Evolutionary conservation across 2,888 invertebrate species (phyloP), one percentile per base, ranked within the genome.

Genomic region (Drosophila anomelani): DNA sequence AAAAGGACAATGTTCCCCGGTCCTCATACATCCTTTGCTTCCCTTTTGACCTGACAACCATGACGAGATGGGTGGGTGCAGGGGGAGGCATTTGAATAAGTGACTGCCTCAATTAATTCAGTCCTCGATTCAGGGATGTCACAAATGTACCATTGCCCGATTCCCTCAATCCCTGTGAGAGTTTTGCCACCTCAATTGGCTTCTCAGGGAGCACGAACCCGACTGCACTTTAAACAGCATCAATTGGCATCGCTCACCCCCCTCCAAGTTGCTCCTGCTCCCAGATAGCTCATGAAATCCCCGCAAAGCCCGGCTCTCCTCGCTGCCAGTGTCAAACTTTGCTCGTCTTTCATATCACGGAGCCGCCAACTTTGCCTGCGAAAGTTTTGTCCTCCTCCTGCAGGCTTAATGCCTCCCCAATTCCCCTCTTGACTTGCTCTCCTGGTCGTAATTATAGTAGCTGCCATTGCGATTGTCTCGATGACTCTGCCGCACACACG

Each of bases 311-410:
- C 46, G 29, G 43, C 41, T 32, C 56, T 34, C 43, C 44, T 32
- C 49, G 32, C 49, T 54, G 46, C 60, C 47, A 43, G 53, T 56
- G 74, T 64, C 76, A 75, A 84, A 84, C 84, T 84, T 84, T 84
- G 70, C 75, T 64, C 74, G 88, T 88, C 84, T 87, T 85, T 84
- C 81, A 88, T 88, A 85, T 85, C 88, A 83, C 77, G 80, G 64
- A 44, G 74, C 70, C 74, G 64, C 60, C 63, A 84, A 84, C 88
- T 84, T 84, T 80, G 67, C 77, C 88, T 69, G 75, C 70, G 71
- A 78, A 85, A 78, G 51, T 84, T 84, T 85, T 55, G 66, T 54
- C 59, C 47, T 54, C 29, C 36, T 56, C 41, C 8, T 47, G 51
- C 26, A 20, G 38, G 43, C 17, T 15, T 54, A 43, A 60, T 49